phyloP scores from a whole-genome alignment of 2,888 invertebrate species.

The Philereme transversata region DNA sequence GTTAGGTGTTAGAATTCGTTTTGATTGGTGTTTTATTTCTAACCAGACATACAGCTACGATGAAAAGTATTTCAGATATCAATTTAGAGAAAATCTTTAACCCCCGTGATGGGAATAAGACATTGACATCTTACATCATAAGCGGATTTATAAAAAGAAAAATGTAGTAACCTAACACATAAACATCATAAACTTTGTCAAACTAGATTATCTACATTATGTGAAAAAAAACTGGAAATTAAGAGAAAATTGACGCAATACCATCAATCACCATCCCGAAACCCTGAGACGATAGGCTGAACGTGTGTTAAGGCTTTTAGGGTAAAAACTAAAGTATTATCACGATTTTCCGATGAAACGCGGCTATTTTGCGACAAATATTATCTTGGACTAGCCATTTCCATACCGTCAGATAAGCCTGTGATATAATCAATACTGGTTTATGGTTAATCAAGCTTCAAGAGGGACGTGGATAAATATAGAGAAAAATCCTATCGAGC shows the following conservation, averaged over 20 bases:
- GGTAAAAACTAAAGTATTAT: conserved; percentile 35
- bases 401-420: conserved; percentile 59
- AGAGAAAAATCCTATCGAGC: conserved; percentile 46
- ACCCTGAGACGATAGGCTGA: conserved; percentile 19
- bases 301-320: conserved; percentile 35
- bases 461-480: conserved; percentile 54
- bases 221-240: background rate
- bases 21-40: no score
- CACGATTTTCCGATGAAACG: conserved; percentile 45
- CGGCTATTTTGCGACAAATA: conserved; percentile 70
- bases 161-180: no score
- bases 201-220: no score
- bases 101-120: no score
- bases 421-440: conserved; percentile 64
- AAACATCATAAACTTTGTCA: no score
- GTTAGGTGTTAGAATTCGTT: no score
- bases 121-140: no score
- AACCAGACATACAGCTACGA: no score
- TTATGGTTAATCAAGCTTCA: conserved; percentile 66
- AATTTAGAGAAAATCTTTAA: no score
- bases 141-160: no score
- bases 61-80: no score
- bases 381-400: conserved; percentile 71
- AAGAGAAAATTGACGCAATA: conserved; percentile 19
- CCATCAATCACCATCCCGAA: conserved; percentile 41